These are phyloP conservation scores for Acestrorhynchus altus DNA, from an alignment of 2,797 vertebrate species.

Conservation along the genomic window DNA sequence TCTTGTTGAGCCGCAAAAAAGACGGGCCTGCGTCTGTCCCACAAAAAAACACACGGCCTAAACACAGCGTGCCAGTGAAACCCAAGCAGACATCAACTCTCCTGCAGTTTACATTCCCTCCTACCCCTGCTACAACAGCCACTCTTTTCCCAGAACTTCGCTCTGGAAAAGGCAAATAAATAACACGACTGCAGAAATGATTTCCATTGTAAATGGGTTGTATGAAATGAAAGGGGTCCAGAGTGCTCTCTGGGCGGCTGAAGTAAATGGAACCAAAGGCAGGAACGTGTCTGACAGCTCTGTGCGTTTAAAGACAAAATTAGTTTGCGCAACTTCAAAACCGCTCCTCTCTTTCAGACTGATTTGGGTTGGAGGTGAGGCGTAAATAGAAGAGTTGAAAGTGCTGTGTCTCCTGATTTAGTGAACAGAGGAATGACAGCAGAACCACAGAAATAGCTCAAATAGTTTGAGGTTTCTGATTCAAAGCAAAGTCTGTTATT, in stretches of 20 bases:
- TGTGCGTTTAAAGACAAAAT: not conserved
- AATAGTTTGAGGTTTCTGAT: not conserved
- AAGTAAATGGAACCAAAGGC: not conserved
- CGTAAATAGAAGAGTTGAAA: not conserved
- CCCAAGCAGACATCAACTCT: not conserved
- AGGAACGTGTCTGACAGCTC: not conserved
- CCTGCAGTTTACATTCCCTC: conserved; percentile 12
- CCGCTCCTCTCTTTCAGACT: not conserved
- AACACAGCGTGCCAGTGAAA: not conserved
- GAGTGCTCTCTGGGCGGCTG: not conserved
- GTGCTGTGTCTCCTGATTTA: not conserved
- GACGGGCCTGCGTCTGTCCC: conserved; percentile 4
- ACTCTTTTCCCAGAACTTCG: not conserved
- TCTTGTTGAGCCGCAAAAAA: not conserved
- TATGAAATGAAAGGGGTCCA: not conserved
- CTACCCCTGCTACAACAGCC: not conserved
- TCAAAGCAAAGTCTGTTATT: not conserved
- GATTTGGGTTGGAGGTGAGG: conserved; percentile 1
- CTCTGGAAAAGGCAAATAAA: conserved; percentile 7
- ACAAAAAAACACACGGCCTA: not conserved
- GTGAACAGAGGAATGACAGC: not conserved
- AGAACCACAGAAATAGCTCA: not conserved
- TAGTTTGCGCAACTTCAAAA: not conserved
- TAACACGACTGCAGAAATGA: not conserved
- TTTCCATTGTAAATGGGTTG: conserved; percentile 5